Evolutionary conservation across 2,113 vertebrate genomes (phyloP).

Genomic region (Silurus glanis): DNA sequence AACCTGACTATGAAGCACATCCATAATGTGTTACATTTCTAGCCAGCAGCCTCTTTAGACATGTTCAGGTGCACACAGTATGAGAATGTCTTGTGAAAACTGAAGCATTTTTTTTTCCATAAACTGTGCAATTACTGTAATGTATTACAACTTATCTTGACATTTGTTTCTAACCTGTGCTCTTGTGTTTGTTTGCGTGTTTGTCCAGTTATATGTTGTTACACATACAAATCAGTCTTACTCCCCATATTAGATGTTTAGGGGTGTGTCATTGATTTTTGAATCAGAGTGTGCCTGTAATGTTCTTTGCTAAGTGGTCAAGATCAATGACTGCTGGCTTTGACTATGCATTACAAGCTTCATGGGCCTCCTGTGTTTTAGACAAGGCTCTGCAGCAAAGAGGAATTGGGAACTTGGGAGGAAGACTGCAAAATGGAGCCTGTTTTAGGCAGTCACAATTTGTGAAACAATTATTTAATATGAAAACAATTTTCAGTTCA

Average conservation of each 20-base stretch:
- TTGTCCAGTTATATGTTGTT: conserved; percentile 63
- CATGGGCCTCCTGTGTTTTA: conserved; percentile 51
- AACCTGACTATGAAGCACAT: conserved; percentile 69
- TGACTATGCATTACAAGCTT: conserved; percentile 69
- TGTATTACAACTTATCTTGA: not conserved
- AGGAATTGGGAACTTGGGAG: not conserved
- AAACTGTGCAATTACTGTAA: conserved; percentile 19
- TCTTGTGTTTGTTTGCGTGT: conserved; percentile 59
- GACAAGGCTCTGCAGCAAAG: not conserved
- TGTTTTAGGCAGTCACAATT: not conserved
- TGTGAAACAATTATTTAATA: not conserved
- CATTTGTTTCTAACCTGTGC: conserved; percentile 9
- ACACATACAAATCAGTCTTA: conserved; percentile 61
- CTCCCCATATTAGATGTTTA: conserved; percentile 67
- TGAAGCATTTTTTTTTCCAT: not conserved
- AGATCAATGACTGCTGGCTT: conserved; percentile 72
- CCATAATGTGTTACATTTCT: conserved; percentile 59
- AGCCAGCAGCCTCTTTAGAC: conserved; percentile 14
- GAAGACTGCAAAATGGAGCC: not conserved
- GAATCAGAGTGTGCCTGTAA: conserved; percentile 67
- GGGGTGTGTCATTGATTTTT: conserved; percentile 73
- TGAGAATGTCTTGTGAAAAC: not conserved
- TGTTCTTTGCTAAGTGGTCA: conserved; percentile 73
- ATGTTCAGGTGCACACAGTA: not conserved
- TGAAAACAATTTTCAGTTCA: not conserved